Evolutionary conservation across 2,797 vertebrate species (phyloP), one percentile per base, ranked within the genome.

Genomic region (Columba guinea): DNA sequence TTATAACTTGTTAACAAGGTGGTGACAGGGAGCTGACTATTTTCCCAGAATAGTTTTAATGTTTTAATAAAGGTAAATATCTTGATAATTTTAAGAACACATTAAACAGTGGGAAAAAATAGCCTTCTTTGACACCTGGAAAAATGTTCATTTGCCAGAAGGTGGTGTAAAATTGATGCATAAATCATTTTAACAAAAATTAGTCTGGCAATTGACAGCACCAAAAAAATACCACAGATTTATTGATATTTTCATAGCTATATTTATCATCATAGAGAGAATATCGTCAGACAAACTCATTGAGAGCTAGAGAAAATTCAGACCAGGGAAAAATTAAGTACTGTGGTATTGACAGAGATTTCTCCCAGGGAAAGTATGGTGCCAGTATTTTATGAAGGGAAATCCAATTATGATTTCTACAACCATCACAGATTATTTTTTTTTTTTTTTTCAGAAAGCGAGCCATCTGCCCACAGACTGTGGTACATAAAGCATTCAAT

Each of bases 1-100:
- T 95, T 78, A 62, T 73, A 93, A 73, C 74, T 75, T 89, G 64
- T 91, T 95, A 96, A 87, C 64, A 95, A 89, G 74, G 84, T 80
- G 65, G 27, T 76, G 78, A 95, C 70, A 85, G 41, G 49, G 37
- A 94, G 24, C 11, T 80, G 89, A 91, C 68, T 62, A 77, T 84
- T 78, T 53, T 63, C 67, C 48, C 67, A 62, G 79, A 75, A 83
- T 27, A 39, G 39, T n/a, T 88, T 90, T 28, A 18, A 14, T 10
- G 12, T 83, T 94, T 89, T 84, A 92, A 62, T 90, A 53, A 84
- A 84, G 69, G 92, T 41, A 2, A 77, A 18, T 80, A 58, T 52
- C 59, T 52, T 65, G 14, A 58, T 81, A 17, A 39, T 84, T 79
- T 84, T 53, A 81, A 37, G 28, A 14, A 35, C 52, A 60, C n/a